Conservation (phyloP, 2,888 invertebrate genomes). For the Drosophila barbarae region DNA sequence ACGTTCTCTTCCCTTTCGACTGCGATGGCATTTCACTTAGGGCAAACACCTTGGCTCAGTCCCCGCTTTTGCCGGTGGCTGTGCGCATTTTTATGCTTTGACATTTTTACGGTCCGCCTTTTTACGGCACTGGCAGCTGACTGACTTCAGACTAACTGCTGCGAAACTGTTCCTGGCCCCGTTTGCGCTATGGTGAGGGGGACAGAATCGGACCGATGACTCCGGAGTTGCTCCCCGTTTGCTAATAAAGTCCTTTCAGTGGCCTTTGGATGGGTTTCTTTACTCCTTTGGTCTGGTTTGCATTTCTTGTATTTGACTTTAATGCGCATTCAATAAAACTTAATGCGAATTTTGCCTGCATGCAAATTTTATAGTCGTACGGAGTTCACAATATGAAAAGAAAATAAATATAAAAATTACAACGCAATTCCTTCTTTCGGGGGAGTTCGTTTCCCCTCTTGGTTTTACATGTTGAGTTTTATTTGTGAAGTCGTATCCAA, state of each 20-base stretch:
- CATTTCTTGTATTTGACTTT: conserved; percentile 71
- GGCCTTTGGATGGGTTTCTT: conserved; percentile 34
- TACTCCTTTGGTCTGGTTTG: conserved; percentile 31
- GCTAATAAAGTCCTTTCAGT: conserved; percentile 69
- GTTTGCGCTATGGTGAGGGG: conserved; percentile 1
- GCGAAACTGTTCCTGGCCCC: conserved; percentile 38
- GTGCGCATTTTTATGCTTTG: conserved; percentile 67
- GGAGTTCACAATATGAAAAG: conserved; percentile 26
- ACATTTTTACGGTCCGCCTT: conserved; percentile 52
- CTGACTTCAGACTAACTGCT: conserved; percentile 64
- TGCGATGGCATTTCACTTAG: conserved; percentile 40
- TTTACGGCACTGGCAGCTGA: conserved; percentile 72
- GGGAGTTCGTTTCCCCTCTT: conserved; percentile 28
- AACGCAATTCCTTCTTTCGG: conserved; percentile 49
- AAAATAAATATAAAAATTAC: conserved; percentile 46
- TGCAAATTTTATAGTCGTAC: conserved; percentile 63
- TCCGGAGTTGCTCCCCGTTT: conserved; percentile 53
- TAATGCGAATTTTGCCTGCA: conserved; percentile 71
- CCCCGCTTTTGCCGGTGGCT: conserved; percentile 37
- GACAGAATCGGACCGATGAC: conserved; percentile 7
- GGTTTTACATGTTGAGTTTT: conserved; percentile 12
- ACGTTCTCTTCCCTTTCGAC: neutral
- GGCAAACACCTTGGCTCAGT: conserved; percentile 42
- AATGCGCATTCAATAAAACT: conserved; percentile 72
- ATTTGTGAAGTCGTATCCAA: conserved; percentile 3